Evolutionary conservation across 37 sponge, comb jelly and placozoan genomes (phyloP).

Genomic region (Cladorhizidae sp.): DNA sequence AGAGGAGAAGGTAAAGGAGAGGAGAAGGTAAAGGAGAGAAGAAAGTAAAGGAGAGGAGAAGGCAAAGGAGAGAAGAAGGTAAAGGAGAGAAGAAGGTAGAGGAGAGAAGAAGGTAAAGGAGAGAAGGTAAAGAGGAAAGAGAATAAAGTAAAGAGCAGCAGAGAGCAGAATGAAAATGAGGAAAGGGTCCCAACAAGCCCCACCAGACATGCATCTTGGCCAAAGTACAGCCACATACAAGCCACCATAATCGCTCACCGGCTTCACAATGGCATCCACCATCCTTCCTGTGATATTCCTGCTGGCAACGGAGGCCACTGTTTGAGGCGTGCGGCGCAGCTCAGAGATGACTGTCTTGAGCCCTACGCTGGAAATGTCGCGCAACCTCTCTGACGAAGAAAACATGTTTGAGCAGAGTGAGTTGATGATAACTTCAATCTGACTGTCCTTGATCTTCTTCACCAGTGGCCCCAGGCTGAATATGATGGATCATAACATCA

Average conservation of each 20-base stretch:
- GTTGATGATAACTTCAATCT: constrained; percentile 85
- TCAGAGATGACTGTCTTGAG: constrained; percentile 95
- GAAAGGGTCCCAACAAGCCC: no score
- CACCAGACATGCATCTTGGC: no score
- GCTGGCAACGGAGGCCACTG: constrained; percentile 58
- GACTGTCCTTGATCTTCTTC: constrained; percentile 85
- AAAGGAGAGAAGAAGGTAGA: no score
- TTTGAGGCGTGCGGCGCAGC: constrained; percentile 59
- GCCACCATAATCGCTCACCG: constrained; percentile 35
- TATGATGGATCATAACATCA: background rate
- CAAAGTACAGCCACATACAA: no score
- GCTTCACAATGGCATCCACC: constrained; percentile 65
- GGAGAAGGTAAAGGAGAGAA: no score
- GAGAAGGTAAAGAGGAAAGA: no score
- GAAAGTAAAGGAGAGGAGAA: no score
- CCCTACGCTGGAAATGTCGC: constrained; percentile 90
- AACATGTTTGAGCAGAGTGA: constrained; percentile 86
- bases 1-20: no score
- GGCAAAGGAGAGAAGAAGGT: no score
- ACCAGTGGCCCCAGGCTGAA: constrained; percentile 86
- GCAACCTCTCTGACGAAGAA: constrained; percentile 82
- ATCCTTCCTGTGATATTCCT: constrained; percentile 72
- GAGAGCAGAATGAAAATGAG: no score
- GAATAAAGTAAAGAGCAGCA: no score
- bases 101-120: no score